Evolutionary conservation across 2,888 invertebrate genomes (phyloP).

Genomic region (Gastrophysa polygoni): DNA sequence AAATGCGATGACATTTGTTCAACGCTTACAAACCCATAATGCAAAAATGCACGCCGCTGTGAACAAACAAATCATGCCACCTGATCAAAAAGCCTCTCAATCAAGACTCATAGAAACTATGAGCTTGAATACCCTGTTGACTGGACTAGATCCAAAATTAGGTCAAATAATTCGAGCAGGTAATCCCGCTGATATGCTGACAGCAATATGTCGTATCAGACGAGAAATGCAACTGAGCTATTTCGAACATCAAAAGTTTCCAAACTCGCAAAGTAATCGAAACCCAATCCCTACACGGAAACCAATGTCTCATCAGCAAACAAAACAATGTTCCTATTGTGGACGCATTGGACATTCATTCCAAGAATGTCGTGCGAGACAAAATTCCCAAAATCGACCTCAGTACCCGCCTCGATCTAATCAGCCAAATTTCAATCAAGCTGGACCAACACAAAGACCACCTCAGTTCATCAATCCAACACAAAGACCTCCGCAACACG

Average conservation of each 20-base stretch:
- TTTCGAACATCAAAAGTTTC: not conserved
- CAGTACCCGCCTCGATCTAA: no score
- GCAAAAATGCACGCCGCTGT: conserved; percentile 19
- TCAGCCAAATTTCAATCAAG: no score
- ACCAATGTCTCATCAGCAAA: no score
- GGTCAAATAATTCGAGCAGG: conserved; percentile 20
- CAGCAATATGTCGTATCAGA: not conserved
- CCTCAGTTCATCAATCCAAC: no score
- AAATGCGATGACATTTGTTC: conserved; percentile 15
- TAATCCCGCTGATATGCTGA: not conserved
- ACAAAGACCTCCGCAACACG: no score
- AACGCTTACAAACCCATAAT: conserved; percentile 16
- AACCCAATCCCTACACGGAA: no score
- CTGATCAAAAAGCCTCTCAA: conserved; percentile 16
- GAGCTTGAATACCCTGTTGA: conserved; percentile 17
- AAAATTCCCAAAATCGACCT: no score
- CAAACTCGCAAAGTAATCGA: not conserved
- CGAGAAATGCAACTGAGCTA: not conserved
- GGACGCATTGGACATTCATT: no score
- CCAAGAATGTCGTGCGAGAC: no score
- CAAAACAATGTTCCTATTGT: no score
- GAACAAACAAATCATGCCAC: not conserved
- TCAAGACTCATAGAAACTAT: conserved; percentile 12
- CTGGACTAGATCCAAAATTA: conserved; percentile 18
- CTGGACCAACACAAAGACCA: no score